Evolutionary conservation across 2,113 vertebrate genomes (phyloP).

Genomic region (Bubo bubo): DNA sequence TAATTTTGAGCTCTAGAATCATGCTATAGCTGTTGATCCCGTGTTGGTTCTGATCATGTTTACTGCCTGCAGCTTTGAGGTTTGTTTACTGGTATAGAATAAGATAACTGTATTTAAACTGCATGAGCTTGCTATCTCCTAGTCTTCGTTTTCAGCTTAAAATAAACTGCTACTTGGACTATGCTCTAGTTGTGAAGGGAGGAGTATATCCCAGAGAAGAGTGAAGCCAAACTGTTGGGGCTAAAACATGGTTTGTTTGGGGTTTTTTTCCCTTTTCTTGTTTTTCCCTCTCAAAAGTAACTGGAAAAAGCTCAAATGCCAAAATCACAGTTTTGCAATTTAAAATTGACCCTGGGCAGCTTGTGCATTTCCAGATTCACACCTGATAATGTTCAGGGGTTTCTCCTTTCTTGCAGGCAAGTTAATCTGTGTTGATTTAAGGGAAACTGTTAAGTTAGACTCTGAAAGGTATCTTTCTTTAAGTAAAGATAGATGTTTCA

Average conservation of each 20-base stretch:
- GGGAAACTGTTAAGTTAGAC: background rate
- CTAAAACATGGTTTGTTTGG: background rate
- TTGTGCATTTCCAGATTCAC: fast-evolving
- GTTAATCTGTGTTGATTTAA: background rate
- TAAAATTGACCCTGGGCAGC: background rate
- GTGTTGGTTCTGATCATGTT: background rate
- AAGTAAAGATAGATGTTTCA: background rate
- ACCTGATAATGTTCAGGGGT: background rate
- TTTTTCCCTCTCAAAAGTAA: background rate
- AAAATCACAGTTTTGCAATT: background rate
- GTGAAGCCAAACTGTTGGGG: background rate
- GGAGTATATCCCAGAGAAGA: background rate
- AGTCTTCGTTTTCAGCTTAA: background rate
- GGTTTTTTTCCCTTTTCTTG: background rate
- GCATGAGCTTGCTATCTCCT: background rate
- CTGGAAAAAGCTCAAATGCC: background rate
- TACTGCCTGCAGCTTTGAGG: background rate
- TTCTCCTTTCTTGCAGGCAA: background rate
- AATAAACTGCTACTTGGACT: background rate
- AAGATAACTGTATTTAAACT: background rate
- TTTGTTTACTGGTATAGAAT: background rate
- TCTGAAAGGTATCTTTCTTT: background rate
- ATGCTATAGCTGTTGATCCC: background rate
- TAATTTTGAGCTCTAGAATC: background rate
- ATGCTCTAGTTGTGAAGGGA: background rate